phyloP scores from a whole-genome alignment of 92 coral and sea anemone species.

The Paragorgia papillata region DNA sequence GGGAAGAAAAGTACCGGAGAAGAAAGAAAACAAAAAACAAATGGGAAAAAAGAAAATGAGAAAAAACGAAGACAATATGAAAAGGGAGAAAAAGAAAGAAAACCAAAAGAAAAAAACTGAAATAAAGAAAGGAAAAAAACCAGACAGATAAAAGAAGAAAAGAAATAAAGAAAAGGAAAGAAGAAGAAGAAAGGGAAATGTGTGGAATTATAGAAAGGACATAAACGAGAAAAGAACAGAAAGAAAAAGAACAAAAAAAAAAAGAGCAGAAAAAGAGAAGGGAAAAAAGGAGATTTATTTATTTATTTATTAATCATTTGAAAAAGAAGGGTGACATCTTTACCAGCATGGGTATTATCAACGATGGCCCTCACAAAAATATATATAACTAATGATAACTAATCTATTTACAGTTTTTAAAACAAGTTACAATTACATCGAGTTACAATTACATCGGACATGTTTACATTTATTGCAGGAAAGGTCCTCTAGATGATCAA shows the following conservation, averaged over 20 bases:
- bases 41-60: not conserved
- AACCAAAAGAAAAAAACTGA: not conserved
- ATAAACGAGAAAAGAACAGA: not conserved
- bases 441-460: no score
- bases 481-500: no score
- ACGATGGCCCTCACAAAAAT: no score
- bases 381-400: no score
- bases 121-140: not conserved
- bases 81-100: not conserved
- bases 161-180: not conserved
- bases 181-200: not conserved
- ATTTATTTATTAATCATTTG: no score
- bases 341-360: no score
- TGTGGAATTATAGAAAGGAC: not conserved
- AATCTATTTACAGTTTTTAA: no score
- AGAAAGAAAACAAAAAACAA: not conserved
- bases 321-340: no score
- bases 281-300: no score
- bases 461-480: no score
- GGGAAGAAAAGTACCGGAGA: not conserved
- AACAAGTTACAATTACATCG: no score
- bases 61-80: not conserved
- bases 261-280: not conserved
- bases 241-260: not conserved
- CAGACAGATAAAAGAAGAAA: not conserved